Conservation (phyloP, 2,888 invertebrate genomes). For the Chironomus riparius region DNA sequence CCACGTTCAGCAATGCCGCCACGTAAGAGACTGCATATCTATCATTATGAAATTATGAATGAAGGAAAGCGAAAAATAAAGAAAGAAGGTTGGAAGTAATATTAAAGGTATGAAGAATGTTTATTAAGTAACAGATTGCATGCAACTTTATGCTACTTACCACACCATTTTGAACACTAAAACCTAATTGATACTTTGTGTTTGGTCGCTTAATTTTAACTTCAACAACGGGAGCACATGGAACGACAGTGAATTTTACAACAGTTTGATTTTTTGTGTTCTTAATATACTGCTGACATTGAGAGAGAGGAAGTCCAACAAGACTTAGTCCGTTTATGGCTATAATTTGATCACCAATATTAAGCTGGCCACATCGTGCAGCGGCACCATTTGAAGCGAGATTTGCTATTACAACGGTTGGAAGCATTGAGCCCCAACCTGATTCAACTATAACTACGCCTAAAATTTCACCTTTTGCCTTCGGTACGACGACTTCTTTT, state of each 20-base stretch:
- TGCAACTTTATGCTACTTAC: conserved; percentile 46
- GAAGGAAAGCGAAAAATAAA: neutral
- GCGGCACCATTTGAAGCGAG: conserved; percentile 94
- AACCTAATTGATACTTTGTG: conserved; percentile 98
- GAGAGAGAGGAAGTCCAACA: conserved; percentile 93
- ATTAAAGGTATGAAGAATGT: neutral
- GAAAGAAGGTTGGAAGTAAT: neutral
- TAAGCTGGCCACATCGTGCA: conserved; percentile 93
- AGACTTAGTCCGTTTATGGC: conserved; percentile 98
- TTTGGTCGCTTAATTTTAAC: conserved; percentile 98
- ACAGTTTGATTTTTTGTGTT: conserved; percentile 98
- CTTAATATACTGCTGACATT: conserved; percentile 98
- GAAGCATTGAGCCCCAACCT: conserved; percentile 99
- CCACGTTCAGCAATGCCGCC: conserved; percentile 99
- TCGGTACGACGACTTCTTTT: conserved; percentile 97
- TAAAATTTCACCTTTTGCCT: conserved; percentile 93
- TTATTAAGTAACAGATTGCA: neutral
- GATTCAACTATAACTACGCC: conserved; percentile 99
- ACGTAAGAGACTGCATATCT: conserved; percentile 95
- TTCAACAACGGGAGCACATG: conserved; percentile 98
- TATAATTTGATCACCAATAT: conserved; percentile 98
- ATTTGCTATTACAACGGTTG: conserved; percentile 99
- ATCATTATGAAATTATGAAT: conserved; percentile 31
- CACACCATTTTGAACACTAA: conserved; percentile 99
- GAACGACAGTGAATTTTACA: conserved; percentile 97